Conservation (phyloP, 2,888 invertebrate species). For the Zaprionus lineosus region DNA sequence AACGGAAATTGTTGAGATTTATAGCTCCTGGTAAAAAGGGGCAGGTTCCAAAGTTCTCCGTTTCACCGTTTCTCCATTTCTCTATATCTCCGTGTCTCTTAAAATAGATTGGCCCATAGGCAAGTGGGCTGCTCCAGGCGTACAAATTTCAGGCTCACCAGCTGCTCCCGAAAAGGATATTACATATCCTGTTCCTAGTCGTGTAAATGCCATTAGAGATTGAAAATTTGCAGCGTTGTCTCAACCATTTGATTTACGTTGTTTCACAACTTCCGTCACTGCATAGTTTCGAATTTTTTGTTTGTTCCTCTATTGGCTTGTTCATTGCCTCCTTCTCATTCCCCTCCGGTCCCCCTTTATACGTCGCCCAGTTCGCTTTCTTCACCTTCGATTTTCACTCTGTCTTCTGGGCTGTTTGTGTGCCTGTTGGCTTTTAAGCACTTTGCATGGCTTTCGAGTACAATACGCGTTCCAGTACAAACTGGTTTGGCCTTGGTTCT, state of each 20-base stretch:
- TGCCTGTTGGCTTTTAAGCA: background rate
- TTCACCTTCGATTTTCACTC: too few relatives aligned
- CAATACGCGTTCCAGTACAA: constrained; percentile 31
- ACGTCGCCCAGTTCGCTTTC: too few relatives aligned
- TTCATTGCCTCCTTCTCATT: too few relatives aligned
- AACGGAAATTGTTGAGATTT: constrained; percentile 73
- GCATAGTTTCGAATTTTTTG: constrained; percentile 32
- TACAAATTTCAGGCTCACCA: constrained; percentile 42
- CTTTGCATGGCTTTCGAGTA: constrained; percentile 37
- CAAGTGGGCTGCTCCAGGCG: constrained; percentile 39
- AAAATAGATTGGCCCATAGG: constrained; percentile 56
- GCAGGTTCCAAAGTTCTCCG: constrained; percentile 25
- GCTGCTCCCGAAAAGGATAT: constrained; percentile 64
- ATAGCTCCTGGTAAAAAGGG: constrained; percentile 58
- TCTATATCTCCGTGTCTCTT: constrained; percentile 63
- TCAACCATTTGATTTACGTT: constrained; percentile 66
- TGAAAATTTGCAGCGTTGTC: constrained; percentile 65
- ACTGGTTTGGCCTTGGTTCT: constrained; percentile 46
- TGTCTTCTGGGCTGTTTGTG: constrained; percentile 4
- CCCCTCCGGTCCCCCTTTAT: too few relatives aligned
- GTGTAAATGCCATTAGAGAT: constrained; percentile 76
- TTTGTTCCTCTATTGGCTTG: too few relatives aligned
- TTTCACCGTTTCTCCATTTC: background rate
- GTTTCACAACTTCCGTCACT: constrained; percentile 50
- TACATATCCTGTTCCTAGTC: constrained; percentile 77